Conservation (phyloP, 2,113 vertebrate genomes). For the Anarhynchus alexandrinus region DNA sequence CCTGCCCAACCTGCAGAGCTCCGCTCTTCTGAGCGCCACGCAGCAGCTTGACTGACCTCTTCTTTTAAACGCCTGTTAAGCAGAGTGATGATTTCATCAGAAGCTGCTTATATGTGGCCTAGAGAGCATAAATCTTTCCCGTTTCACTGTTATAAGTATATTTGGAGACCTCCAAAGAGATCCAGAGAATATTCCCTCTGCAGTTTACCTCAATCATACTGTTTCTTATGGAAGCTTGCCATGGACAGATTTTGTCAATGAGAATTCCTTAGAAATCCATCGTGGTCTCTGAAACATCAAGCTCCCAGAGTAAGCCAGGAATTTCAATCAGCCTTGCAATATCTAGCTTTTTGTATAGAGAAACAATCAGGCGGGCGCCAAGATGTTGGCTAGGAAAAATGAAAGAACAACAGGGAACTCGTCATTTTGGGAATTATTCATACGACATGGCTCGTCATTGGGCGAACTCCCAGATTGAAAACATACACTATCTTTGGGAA, state of each 20-base stretch:
- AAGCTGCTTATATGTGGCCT: neutral
- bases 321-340: neutral
- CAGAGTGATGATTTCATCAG: neutral
- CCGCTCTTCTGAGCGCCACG: fast-evolving
- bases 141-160: neutral
- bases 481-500: neutral
- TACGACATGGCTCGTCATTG: fast-evolving
- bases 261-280: neutral
- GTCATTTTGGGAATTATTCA: neutral
- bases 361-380: neutral
- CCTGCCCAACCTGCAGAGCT: neutral
- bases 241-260: neutral
- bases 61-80: neutral
- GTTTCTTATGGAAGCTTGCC: neutral
- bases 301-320: neutral
- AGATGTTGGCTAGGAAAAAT: neutral
- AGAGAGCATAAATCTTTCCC: neutral
- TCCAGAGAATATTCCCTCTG: neutral
- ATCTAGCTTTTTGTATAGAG: neutral
- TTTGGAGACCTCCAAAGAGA: neutral
- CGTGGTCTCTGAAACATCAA: neutral
- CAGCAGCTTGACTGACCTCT: neutral
- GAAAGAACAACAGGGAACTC: neutral
- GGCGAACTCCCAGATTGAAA: neutral
- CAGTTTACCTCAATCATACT: neutral